Evolutionary conservation across 2,113 vertebrate species (phyloP).

Genomic region (Muscicapa adusta): DNA sequence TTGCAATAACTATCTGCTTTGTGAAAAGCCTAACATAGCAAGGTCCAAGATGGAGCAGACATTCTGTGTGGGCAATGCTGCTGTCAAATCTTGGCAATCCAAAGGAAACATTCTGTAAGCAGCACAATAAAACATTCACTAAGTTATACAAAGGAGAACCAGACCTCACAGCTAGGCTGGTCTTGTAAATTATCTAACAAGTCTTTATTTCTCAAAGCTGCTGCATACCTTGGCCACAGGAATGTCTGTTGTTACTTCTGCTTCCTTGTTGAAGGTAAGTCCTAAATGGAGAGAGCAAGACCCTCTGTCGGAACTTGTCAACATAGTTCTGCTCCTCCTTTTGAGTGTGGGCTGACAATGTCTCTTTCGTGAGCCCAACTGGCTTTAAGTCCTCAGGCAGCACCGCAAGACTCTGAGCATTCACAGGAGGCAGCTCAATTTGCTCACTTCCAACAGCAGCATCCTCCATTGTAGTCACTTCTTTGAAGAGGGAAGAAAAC

Average conservation of each 20-base stretch:
- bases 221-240: slow-evolving; percentile 74
- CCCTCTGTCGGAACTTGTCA: slow-evolving; percentile 79
- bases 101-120: neutral
- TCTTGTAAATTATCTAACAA: neutral
- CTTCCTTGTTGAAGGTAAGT: slow-evolving; percentile 79
- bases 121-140: neutral
- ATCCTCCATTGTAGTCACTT: slow-evolving; percentile 79
- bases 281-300: slow-evolving; percentile 82
- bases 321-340: slow-evolving; percentile 87
- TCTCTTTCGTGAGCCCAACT: slow-evolving; percentile 83
- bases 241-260: slow-evolving; percentile 67
- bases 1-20: neutral
- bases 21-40: neutral
- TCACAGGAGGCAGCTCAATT: slow-evolving; percentile 58
- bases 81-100: neutral
- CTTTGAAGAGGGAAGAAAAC: slow-evolving; percentile 58
- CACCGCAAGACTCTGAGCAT: neutral
- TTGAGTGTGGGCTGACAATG: slow-evolving; percentile 85
- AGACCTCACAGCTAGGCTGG: neutral
- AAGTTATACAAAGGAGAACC: neutral
- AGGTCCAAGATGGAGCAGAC: neutral
- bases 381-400: slow-evolving; percentile 67
- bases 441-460: slow-evolving; percentile 72
- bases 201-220: neutral
- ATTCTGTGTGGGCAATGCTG: neutral